Conservation (phyloP, 2,113 vertebrate species). For the Alethe diademata region DNA sequence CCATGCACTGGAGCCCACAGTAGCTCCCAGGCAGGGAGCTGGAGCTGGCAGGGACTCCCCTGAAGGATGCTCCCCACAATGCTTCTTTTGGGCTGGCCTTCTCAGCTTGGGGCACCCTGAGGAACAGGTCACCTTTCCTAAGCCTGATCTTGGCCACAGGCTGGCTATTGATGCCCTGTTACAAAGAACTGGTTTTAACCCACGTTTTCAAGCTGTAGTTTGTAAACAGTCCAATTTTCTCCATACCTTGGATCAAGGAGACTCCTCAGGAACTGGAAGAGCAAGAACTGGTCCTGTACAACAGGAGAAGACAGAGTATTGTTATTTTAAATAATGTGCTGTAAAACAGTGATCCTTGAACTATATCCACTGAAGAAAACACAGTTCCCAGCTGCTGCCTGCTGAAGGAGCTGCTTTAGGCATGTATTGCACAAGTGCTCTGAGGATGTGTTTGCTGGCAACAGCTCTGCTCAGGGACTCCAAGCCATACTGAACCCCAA, state of each 20-base stretch:
- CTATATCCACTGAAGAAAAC: background rate
- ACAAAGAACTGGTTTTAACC: background rate
- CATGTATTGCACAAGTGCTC: background rate
- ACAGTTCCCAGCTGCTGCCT: background rate
- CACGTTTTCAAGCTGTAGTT: background rate
- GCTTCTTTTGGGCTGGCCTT: background rate
- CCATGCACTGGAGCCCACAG: background rate
- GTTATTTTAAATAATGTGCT: background rate
- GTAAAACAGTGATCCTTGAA: background rate
- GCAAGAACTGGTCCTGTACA: constrained; percentile 81
- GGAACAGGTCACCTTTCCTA: background rate
- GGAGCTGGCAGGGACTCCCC: background rate
- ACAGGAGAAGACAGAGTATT: background rate
- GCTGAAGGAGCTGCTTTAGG: background rate
- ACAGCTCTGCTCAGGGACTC: background rate
- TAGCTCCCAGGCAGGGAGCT: background rate
- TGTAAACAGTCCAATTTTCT: background rate
- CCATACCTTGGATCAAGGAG: constrained; percentile 89
- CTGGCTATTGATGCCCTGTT: background rate
- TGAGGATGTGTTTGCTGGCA: background rate
- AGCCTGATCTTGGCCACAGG: background rate
- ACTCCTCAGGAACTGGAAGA: constrained; percentile 87
- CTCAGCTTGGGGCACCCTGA: background rate
- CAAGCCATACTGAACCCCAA: background rate
- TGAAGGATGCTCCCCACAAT: background rate